Conservation (phyloP, 2,797 vertebrate species). For the Aratinga solstitialis region DNA sequence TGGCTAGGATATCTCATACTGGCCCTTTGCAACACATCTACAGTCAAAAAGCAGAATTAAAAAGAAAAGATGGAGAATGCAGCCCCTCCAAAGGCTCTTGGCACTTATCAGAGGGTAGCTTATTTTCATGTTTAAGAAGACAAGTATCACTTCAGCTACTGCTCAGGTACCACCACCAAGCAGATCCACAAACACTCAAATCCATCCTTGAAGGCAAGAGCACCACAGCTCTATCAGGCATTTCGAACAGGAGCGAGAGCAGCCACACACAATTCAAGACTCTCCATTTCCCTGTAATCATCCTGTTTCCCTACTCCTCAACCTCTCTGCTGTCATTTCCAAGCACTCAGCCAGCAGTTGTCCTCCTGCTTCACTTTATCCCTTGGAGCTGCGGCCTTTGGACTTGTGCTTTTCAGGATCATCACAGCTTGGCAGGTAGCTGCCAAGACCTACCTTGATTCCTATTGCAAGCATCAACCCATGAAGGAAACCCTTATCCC, state of each 20-base stretch:
- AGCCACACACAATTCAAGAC: rapidly evolving
- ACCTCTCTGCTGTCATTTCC: neutral
- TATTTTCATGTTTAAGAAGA: neutral
- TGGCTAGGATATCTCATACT: constrained; percentile 16
- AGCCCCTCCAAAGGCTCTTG: neutral
- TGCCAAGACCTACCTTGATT: neutral
- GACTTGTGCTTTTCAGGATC: neutral
- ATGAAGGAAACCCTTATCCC: neutral
- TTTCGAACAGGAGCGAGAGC: rapidly evolving
- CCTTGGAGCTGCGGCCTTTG: neutral
- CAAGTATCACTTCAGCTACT: neutral
- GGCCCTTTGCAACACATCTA: neutral
- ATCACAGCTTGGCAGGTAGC: neutral
- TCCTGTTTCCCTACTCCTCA: neutral
- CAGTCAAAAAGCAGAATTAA: neutral
- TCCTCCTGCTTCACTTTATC: neutral
- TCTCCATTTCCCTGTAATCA: neutral
- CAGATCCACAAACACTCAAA: neutral
- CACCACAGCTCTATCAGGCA: rapidly evolving
- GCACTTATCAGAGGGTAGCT: constrained; percentile 7
- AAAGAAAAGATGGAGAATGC: constrained; percentile 15
- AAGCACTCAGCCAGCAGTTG: neutral
- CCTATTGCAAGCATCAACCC: neutral
- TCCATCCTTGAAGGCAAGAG: neutral
- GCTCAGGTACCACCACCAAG: neutral